These are phyloP conservation scores for Stichopus horrens DNA, from an alignment of 53 echinoderm and acorn worm genomes.

Conservation along the genomic window DNA sequence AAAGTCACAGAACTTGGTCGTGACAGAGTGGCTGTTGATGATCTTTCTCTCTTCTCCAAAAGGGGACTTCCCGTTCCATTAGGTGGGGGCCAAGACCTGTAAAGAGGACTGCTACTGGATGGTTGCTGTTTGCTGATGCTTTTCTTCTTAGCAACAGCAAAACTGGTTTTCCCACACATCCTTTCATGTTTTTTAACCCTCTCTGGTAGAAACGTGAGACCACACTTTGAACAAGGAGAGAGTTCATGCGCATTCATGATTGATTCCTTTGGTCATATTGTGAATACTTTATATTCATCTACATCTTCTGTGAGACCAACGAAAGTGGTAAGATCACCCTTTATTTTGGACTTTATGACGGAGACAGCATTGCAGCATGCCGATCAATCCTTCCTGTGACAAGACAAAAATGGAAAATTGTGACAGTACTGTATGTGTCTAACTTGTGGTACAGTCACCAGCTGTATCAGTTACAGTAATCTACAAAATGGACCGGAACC, in stretches of 20 bases:
- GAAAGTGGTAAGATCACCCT: too few relatives aligned
- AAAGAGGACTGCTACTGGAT: neutral
- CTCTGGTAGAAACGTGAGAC: slow-evolving; percentile 71
- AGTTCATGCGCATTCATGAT: slow-evolving; percentile 49
- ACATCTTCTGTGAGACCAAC: too few relatives aligned
- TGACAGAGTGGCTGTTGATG: slow-evolving; percentile 75
- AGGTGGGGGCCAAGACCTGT: slow-evolving; percentile 27
- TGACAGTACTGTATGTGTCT: too few relatives aligned
- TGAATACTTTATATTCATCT: too few relatives aligned
- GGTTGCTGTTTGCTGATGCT: neutral
- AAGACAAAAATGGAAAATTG: too few relatives aligned
- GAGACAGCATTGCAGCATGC: too few relatives aligned
- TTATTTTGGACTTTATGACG: too few relatives aligned
- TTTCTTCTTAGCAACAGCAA: neutral
- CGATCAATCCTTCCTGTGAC: too few relatives aligned
- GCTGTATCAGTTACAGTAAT: too few relatives aligned
- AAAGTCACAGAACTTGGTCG: slow-evolving; percentile 85
- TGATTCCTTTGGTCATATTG: too few relatives aligned
- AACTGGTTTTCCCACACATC: slow-evolving; percentile 11
- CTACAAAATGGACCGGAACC: too few relatives aligned
- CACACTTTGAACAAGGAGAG: slow-evolving; percentile 74
- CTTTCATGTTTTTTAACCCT: slow-evolving; percentile 63
- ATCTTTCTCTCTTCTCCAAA: slow-evolving; percentile 49
- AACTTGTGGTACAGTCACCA: too few relatives aligned
- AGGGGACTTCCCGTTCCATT: slow-evolving; percentile 17